Evolutionary conservation across 2,113 vertebrate genomes (phyloP).

Genomic region (Brachyhypopomus occidentalis): DNA sequence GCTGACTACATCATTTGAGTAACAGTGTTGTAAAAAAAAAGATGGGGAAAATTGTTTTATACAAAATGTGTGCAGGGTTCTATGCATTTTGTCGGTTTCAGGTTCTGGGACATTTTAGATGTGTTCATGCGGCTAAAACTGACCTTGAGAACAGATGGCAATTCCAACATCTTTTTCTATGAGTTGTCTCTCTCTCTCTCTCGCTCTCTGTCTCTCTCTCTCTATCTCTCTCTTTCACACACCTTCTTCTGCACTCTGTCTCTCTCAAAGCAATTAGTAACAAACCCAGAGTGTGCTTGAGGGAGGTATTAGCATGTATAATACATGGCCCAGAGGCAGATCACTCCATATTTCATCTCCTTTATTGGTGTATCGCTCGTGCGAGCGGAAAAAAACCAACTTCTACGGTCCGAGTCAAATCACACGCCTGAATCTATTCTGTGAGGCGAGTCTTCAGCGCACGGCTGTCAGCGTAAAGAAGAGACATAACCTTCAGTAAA

Average conservation of each 20-base stretch:
- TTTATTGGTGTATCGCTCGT: conserved; percentile 39
- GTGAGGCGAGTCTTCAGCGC: neutral
- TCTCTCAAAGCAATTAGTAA: conserved; percentile 49
- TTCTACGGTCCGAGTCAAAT: conserved; percentile 28
- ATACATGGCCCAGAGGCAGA: conserved; percentile 34
- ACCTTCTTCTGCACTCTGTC: conserved; percentile 42
- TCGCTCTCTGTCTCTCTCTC: conserved; percentile 31
- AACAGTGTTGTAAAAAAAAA: neutral
- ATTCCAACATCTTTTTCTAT: conserved; percentile 49
- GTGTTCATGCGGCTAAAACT: conserved; percentile 64
- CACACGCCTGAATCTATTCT: neutral
- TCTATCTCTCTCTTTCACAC: conserved; percentile 47
- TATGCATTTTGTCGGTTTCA: neutral
- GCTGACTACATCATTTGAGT: neutral
- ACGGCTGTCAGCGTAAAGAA: neutral
- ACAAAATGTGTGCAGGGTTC: neutral
- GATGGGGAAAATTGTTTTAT: neutral
- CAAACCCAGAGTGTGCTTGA: conserved; percentile 46
- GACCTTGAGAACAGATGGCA: conserved; percentile 74
- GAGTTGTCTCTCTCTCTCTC: conserved; percentile 1
- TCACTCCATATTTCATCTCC: conserved; percentile 15
- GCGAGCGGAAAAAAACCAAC: conserved; percentile 28
- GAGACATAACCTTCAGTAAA: neutral
- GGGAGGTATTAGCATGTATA: conserved; percentile 47
- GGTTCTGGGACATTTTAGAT: conserved; percentile 62